Conservation (phyloP, 2,888 invertebrate genomes). For the Drosophila koepferae region DNA sequence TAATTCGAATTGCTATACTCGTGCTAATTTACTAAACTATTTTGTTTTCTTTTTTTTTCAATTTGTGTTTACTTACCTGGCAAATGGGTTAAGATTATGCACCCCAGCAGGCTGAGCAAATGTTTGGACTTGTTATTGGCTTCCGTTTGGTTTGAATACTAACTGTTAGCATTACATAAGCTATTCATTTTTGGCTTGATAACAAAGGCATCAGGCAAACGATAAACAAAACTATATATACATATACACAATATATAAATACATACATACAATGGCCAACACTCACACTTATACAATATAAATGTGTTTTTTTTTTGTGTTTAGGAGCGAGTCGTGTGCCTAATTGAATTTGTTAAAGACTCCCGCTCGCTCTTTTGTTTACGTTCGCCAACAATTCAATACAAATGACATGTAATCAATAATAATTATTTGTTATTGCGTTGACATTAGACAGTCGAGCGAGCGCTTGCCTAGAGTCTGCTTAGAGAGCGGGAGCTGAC, state of each 20-base stretch:
- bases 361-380: slow-evolving; percentile 17
- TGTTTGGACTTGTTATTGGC: background rate
- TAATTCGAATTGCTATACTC: slow-evolving; percentile 1
- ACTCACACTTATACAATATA: background rate
- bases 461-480: background rate
- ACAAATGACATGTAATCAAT: slow-evolving; percentile 75
- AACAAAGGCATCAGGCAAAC: slow-evolving; percentile 29
- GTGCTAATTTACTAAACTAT: background rate
- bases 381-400: slow-evolving; percentile 38
- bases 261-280: slow-evolving; percentile 26
- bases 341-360: slow-evolving; percentile 73
- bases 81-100: slow-evolving; percentile 77
- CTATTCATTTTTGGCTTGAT: slow-evolving; percentile 32
- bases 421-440: slow-evolving; percentile 70
- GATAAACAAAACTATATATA: slow-evolving; percentile 6
- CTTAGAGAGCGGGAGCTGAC: no score
- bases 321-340: slow-evolving; percentile 37
- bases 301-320: slow-evolving; percentile 30
- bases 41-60: slow-evolving; percentile 1
- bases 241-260: background rate
- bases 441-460: slow-evolving; percentile 58
- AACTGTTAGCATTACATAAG: slow-evolving; percentile 44
- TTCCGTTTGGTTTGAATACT: background rate
- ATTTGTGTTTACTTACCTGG: slow-evolving; percentile 23
- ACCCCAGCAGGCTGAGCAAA: slow-evolving; percentile 32